These are phyloP conservation scores for Cryptocephalus primarius DNA, from an alignment of 2,888 invertebrate genomes.

Conservation along the genomic window DNA sequence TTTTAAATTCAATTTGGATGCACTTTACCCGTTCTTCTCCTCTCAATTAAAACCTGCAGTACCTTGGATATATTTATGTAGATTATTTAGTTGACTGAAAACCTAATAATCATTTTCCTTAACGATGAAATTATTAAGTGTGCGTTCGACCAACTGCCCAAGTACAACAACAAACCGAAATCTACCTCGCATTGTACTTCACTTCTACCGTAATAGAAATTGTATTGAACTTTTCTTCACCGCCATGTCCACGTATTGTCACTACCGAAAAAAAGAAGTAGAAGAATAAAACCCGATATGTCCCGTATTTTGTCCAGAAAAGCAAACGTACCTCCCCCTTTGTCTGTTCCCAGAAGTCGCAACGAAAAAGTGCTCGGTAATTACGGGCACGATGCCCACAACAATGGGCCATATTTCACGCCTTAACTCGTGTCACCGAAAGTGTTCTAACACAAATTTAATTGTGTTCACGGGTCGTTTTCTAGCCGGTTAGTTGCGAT, in stretches of 20 bases:
- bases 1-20: too few relatives aligned
- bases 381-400: background rate
- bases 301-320: conserved; percentile 2
- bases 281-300: too few relatives aligned
- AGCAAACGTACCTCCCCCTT: conserved; percentile 12
- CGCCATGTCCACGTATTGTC: too few relatives aligned
- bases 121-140: too few relatives aligned
- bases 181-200: background rate
- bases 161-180: background rate
- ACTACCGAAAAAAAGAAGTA: too few relatives aligned
- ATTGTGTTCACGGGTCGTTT: conserved; percentile 12
- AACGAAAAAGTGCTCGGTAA: background rate
- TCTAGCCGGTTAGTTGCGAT: conserved; percentile 10
- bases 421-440: conserved; percentile 18
- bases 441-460: conserved; percentile 21
- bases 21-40: too few relatives aligned
- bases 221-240: too few relatives aligned
- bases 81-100: too few relatives aligned
- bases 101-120: too few relatives aligned
- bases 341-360: conserved; percentile 12
- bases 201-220: background rate
- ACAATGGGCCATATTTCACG: conserved; percentile 21
- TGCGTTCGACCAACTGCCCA: background rate
- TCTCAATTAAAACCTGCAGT: too few relatives aligned
- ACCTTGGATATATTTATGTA: too few relatives aligned